Percentiles rank a stretch among this genome's conserved stretches.
phyloP scores from a whole-genome alignment of 1,140 invertebrate species.

The Leptonema lineaticorne region DNA sequence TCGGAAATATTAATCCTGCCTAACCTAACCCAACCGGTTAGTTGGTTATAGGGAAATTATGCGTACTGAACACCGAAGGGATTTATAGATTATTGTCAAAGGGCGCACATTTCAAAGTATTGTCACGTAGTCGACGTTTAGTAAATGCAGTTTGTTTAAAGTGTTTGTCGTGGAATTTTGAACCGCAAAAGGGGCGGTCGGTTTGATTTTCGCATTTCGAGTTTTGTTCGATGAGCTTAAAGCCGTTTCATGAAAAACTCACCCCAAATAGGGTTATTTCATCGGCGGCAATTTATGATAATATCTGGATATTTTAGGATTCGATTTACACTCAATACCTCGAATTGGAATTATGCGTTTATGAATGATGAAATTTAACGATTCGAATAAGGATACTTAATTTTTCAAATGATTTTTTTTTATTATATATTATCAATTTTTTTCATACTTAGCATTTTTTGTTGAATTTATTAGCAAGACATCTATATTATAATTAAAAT shows the following conservation, averaged over 20 bases:
- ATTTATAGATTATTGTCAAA: not conserved
- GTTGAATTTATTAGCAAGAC: too few species aligned
- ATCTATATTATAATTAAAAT: too few species aligned
- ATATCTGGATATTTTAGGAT: conserved; percentile 10
- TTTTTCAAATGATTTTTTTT: too few species aligned
- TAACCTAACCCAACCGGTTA: too few species aligned
- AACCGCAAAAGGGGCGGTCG: not conserved
- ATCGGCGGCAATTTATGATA: not conserved
- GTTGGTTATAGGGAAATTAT: too few species aligned
- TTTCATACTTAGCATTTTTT: too few species aligned
- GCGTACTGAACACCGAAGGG: too few species aligned
- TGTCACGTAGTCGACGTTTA: not conserved
- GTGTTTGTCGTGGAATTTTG: not conserved
- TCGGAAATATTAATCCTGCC: too few species aligned
- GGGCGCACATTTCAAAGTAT: not conserved
- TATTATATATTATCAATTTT: too few species aligned
- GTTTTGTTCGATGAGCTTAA: conserved; percentile 24
- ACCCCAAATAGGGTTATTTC: conserved; percentile 15
- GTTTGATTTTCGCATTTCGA: conserved; percentile 31
- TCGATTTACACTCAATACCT: not conserved
- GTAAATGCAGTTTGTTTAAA: not conserved
- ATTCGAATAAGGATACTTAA: too few species aligned
- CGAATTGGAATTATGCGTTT: too few species aligned
- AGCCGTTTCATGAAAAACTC: conserved; percentile 18
- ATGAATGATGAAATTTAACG: too few species aligned